Conservation (phyloP, 2,797 vertebrate genomes). For the Esox lucius region DNA sequence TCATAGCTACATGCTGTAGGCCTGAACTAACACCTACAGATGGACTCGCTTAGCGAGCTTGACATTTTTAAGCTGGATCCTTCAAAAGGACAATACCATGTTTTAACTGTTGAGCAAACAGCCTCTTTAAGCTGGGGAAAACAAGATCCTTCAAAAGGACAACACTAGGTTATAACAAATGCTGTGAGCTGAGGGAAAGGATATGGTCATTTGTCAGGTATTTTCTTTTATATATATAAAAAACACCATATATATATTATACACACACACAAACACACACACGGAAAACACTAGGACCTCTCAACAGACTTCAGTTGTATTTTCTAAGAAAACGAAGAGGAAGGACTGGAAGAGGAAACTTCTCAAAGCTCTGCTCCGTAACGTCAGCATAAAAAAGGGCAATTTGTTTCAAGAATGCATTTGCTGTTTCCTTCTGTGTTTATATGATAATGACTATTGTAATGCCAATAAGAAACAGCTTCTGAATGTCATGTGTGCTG, state of each 20-base stretch:
- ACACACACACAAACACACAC: too few relatives aligned
- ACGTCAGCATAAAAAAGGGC: conserved; percentile 90
- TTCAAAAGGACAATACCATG: not conserved
- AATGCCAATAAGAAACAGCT: conserved; percentile 98
- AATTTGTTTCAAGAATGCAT: conserved; percentile 83
- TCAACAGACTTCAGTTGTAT: conserved; percentile 45
- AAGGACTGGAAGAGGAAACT: conserved; percentile 46
- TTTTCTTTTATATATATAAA: conserved; percentile 54
- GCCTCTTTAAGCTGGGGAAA: not conserved
- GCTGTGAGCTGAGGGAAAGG: conserved; percentile 1
- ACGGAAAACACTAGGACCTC: conserved; percentile 9
- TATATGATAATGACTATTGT: conserved; percentile 86
- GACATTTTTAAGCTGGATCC: not conserved
- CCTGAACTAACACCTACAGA: not conserved
- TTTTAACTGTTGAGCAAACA: too few relatives aligned
- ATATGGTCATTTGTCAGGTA: conserved; percentile 47
- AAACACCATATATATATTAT: too few relatives aligned
- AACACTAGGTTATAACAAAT: not conserved
- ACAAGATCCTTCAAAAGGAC: not conserved
- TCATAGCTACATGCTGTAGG: not conserved
- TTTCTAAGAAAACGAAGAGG: conserved; percentile 63
- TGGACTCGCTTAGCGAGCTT: not conserved
- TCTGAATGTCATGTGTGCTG: conserved; percentile 99
- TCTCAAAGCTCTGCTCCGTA: conserved; percentile 73
- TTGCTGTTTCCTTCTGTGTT: conserved; percentile 85